These are phyloP conservation scores for Eurosta solidaginis DNA, from an alignment of 1,140 invertebrate genomes.

Conservation along the genomic window DNA sequence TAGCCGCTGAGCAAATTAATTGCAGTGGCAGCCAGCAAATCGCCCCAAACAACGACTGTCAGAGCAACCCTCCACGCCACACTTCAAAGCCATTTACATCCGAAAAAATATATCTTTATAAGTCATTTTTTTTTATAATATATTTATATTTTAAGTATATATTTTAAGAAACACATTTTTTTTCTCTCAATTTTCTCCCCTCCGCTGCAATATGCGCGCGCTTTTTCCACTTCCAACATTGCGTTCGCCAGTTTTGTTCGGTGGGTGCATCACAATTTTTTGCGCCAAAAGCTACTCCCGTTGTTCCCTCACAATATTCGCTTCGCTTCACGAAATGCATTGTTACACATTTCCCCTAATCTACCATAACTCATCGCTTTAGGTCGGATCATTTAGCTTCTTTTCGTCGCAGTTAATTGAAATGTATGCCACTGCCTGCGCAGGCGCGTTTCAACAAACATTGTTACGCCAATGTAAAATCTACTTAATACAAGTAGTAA, in stretches of 20 bases:
- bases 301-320: no score
- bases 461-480: not conserved
- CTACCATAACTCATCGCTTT: not conserved
- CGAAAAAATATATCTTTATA: not conserved
- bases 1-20: slow-evolving; percentile 22
- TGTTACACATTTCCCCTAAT: not conserved
- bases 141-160: no score
- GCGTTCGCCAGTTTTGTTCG: no score
- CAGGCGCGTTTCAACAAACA: not conserved
- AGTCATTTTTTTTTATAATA: not conserved
- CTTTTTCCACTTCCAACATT: not conserved
- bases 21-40: slow-evolving; percentile 11
- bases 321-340: not conserved
- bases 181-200: not conserved
- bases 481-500: not conserved
- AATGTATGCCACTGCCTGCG: slow-evolving; percentile 9
- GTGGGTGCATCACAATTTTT: not conserved
- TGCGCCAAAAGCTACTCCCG: slow-evolving; percentile 13
- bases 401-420: not conserved
- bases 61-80: not conserved
- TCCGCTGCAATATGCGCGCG: slow-evolving; percentile 19
- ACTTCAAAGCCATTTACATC: not conserved
- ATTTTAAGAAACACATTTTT: no score
- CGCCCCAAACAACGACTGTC: not conserved
- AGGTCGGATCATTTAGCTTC: not conserved